Conservation (phyloP, 1,140 invertebrate species). For the Eupeodes corollae region DNA sequence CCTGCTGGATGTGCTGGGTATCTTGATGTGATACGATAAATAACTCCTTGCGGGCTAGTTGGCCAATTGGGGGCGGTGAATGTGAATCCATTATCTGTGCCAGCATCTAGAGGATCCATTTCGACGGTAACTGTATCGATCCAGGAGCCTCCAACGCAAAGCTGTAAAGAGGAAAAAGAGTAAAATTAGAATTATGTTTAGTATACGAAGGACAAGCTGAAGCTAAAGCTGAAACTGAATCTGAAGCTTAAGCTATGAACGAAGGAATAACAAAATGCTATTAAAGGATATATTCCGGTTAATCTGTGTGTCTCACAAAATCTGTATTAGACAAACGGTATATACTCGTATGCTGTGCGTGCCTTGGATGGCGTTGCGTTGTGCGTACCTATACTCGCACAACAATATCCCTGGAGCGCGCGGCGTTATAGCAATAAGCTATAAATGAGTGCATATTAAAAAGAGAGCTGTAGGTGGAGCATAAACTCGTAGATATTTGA, state of each 20-base stretch:
- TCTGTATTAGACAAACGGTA: too few species aligned
- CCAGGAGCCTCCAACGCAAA: conserved; percentile 93
- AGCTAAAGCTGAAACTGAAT: not conserved
- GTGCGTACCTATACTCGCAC: too few species aligned
- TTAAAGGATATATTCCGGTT: too few species aligned
- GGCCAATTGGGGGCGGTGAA: conserved; percentile 93
- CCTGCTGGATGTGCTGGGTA: conserved; percentile 86
- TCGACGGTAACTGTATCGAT: conserved; percentile 84
- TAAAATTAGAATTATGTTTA: not conserved
- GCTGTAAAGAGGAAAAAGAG: conserved; percentile 32
- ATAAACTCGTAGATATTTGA: too few species aligned
- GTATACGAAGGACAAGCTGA: not conserved
- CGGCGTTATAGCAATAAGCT: too few species aligned
- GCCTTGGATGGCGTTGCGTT: too few species aligned
- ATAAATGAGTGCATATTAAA: too few species aligned
- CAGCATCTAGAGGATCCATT: conserved; percentile 90
- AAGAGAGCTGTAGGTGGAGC: too few species aligned
- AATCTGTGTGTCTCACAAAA: too few species aligned
- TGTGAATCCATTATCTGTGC: conserved; percentile 92
- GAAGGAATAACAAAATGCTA: too few species aligned
- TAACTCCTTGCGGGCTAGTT: conserved; percentile 78
- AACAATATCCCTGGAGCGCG: too few species aligned
- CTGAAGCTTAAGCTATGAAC: not conserved
- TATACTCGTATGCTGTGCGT: too few species aligned
- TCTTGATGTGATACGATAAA: conserved; percentile 79